Conservation (phyloP, 2,797 vertebrate genomes). For the Leontopithecus rosalia region DNA sequence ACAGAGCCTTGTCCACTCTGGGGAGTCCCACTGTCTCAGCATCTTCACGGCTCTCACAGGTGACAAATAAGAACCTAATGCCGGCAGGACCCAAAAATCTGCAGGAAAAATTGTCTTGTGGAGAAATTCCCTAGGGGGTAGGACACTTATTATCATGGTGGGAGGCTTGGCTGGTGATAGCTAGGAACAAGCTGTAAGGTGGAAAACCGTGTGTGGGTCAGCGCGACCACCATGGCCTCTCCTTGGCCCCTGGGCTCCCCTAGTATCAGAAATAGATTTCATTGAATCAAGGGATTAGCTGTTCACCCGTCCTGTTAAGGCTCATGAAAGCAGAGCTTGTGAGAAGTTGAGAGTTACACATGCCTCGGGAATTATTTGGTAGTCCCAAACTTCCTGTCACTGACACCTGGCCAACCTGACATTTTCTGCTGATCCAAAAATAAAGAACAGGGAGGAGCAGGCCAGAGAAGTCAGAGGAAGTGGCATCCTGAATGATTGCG, state of each 20-base stretch:
- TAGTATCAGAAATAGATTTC: constrained; percentile 66
- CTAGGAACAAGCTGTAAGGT: neutral
- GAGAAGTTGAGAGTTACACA: constrained; percentile 50
- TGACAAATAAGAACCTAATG: neutral
- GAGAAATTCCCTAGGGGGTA: neutral
- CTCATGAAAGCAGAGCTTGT: constrained; percentile 59
- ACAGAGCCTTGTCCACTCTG: neutral
- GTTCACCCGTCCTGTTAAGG: constrained; percentile 42
- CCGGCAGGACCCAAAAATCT: neutral
- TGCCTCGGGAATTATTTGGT: constrained; percentile 63
- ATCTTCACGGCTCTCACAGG: neutral
- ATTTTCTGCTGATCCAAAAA: constrained; percentile 77
- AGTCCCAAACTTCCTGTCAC: constrained; percentile 88
- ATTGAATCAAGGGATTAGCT: constrained; percentile 75
- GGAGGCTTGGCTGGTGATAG: neutral
- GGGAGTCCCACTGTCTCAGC: neutral
- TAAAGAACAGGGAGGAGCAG: constrained; percentile 68
- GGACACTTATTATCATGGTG: neutral
- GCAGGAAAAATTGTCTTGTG: neutral
- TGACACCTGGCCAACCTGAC: constrained; percentile 91
- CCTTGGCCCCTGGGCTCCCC: constrained; percentile 21
- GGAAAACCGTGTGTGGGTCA: neutral
- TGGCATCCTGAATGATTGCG: constrained; percentile 37
- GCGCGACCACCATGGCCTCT: neutral
- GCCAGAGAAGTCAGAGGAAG: constrained; percentile 69